Evolutionary conservation across 2,888 invertebrate species (phyloP).

Genomic region (Nomada flava): DNA sequence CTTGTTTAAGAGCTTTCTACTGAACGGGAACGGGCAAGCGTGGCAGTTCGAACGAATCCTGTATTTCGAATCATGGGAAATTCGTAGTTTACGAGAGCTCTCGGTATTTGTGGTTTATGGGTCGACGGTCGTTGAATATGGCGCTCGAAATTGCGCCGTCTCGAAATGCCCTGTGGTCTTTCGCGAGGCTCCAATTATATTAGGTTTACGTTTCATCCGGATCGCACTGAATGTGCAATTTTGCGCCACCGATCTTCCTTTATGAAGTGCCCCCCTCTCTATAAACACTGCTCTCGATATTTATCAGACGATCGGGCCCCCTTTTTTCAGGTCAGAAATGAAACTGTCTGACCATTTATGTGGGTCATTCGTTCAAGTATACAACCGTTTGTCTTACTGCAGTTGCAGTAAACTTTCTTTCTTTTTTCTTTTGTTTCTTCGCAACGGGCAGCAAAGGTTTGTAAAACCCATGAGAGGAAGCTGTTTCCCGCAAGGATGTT

Average conservation of each 20-base stretch:
- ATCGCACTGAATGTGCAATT: background rate
- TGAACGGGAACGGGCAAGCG: background rate
- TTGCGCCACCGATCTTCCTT: background rate
- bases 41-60: background rate
- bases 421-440: background rate
- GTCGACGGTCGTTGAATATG: slow-evolving; percentile 10
- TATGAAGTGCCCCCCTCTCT: background rate
- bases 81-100: slow-evolving; percentile 22
- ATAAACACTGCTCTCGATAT: background rate
- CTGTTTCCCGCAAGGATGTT: background rate
- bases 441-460: background rate
- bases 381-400: background rate
- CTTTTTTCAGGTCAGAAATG: background rate
- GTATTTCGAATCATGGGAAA: slow-evolving; percentile 22
- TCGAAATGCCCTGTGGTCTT: slow-evolving; percentile 2
- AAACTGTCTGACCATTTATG: background rate
- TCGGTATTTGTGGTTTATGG: slow-evolving; percentile 43
- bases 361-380: background rate
- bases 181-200: slow-evolving; percentile 22
- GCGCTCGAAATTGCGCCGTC: slow-evolving; percentile 22
- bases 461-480: background rate
- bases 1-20: background rate
- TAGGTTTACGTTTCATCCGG: background rate
- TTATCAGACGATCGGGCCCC: background rate
- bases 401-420: background rate